Conservation (phyloP, 2,888 invertebrate species). For the Ectobius pallidus region DNA sequence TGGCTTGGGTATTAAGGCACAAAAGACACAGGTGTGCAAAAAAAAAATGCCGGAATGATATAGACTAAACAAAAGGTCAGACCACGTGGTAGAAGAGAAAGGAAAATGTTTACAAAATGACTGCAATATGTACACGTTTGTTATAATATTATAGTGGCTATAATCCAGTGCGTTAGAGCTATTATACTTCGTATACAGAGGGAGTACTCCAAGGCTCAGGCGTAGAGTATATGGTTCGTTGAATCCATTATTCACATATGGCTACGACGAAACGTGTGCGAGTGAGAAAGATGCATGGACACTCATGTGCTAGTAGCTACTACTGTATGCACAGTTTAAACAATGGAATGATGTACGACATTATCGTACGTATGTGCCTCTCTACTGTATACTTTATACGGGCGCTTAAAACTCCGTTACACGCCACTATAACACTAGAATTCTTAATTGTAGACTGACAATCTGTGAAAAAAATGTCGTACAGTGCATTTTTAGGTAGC, state of each 20-base stretch:
- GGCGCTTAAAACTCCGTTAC: no score
- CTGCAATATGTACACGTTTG: neutral
- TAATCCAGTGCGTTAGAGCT: neutral
- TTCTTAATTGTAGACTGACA: no score
- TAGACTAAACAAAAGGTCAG: neutral
- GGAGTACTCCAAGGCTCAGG: no score
- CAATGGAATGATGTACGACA: neutral
- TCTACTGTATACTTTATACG: neutral
- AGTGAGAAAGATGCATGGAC: neutral
- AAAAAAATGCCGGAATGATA: no score
- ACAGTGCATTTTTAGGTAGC: no score
- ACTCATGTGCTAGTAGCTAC: neutral
- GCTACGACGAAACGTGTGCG: neutral
- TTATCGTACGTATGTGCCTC: neutral
- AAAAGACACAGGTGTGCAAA: no score
- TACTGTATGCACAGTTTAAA: neutral
- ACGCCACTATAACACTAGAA: no score
- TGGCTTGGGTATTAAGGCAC: no score
- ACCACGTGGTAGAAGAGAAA: neutral
- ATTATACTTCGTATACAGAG: neutral
- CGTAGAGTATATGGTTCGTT: neutral
- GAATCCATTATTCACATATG: constrained; percentile 1
- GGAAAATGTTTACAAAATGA: neutral
- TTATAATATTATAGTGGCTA: neutral
- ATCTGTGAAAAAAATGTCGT: no score